These are phyloP conservation scores for Malthinus seriepunctatus DNA, from an alignment of 2,888 invertebrate species.

Conservation along the genomic window DNA sequence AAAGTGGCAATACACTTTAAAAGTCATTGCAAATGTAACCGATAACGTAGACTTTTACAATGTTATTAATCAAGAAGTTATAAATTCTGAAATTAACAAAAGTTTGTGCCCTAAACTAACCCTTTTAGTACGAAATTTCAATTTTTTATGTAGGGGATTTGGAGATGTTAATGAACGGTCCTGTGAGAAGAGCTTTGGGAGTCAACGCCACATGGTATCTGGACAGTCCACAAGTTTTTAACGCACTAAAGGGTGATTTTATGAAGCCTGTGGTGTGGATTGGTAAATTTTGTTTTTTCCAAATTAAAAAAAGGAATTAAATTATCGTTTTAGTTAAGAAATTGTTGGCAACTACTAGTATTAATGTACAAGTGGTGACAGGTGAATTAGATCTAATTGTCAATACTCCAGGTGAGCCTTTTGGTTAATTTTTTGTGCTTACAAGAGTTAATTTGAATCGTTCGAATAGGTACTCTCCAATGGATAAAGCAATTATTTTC, in stretches of 20 bases:
- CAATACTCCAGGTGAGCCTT: constrained; percentile 72
- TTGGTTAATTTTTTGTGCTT: neutral
- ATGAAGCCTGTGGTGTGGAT: constrained; percentile 77
- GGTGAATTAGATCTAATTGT: constrained; percentile 86
- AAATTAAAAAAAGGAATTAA: neutral
- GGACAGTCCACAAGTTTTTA: constrained; percentile 68
- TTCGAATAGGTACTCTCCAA: constrained; percentile 36
- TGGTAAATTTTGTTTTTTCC: neutral
- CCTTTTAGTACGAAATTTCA: no score
- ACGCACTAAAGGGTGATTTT: constrained; percentile 65
- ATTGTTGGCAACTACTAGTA: constrained; percentile 66
- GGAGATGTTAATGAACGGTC: neutral
- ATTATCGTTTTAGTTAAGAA: constrained; percentile 62
- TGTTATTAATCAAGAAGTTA: constrained; percentile 61
- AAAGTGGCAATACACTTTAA: constrained; percentile 67
- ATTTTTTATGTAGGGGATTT: neutral
- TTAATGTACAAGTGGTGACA: constrained; percentile 71
- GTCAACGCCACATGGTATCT: constrained; percentile 67
- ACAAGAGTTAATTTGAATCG: neutral
- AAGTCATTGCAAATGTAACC: constrained; percentile 62
- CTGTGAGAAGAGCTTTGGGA: neutral
- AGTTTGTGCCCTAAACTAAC: constrained; percentile 57
- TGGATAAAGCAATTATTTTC: constrained; percentile 77
- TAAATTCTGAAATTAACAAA: constrained; percentile 16
- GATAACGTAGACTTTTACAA: constrained; percentile 82